These are phyloP conservation scores for Scaptomyza reducta DNA, from an alignment of 2,888 invertebrate genomes.

Conservation along the genomic window DNA sequence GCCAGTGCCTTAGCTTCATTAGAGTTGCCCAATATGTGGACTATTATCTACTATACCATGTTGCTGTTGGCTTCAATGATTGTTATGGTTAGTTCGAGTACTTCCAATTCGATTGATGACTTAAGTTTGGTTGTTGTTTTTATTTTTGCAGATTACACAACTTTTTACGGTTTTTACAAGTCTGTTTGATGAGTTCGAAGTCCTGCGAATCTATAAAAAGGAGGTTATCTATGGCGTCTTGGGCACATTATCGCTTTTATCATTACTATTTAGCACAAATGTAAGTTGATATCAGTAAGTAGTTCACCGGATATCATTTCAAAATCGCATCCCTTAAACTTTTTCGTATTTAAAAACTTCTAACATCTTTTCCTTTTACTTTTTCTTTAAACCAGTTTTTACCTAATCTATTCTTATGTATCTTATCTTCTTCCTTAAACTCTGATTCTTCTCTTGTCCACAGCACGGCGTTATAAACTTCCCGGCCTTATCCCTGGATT, in stretches of 20 bases:
- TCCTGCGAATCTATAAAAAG: conserved; percentile 63
- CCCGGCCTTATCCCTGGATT: conserved; percentile 54
- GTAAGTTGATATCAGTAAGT: no score
- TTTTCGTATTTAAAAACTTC: no score
- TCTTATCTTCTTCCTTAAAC: no score
- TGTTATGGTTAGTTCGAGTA: conserved; percentile 88
- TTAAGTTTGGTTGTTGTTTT: neutral
- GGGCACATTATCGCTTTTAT: conserved; percentile 53
- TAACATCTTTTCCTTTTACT: no score
- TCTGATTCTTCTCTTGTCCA: neutral
- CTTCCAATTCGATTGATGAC: neutral
- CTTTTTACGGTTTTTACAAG: conserved; percentile 73
- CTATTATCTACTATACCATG: conserved; percentile 90
- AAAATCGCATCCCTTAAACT: no score
- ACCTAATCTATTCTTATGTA: no score
- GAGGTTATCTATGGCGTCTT: conserved; percentile 60
- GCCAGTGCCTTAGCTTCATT: conserved; percentile 69
- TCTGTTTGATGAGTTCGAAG: conserved; percentile 81
- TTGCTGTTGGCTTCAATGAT: conserved; percentile 88
- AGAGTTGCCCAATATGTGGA: conserved; percentile 89
- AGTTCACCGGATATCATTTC: no score
- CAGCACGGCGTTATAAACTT: conserved; percentile 72
- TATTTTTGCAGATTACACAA: conserved; percentile 74
- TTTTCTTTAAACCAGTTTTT: no score
- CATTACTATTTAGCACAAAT: conserved; percentile 74